Base-by-base conservation (phyloP, 2,888 invertebrate species). In the Oscheius sp. region DNA sequence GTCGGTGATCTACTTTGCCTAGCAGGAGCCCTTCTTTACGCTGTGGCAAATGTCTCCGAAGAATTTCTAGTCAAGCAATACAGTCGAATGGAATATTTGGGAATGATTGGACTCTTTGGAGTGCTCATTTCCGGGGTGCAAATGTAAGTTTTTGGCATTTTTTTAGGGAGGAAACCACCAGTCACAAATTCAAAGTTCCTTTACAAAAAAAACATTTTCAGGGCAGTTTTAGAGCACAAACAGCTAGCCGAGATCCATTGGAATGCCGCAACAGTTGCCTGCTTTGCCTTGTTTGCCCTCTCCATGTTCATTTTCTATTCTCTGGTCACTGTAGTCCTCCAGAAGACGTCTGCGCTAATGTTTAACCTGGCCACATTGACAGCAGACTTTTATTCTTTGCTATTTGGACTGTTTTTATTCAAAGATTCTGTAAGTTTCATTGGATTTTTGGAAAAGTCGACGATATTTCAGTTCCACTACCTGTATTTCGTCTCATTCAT, bases 1-100 rank as follows among this genome's bases (percentile, higher is more conserved):
- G 92, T 94, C 2, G 95, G 95, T 2, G 94, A 95, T 88, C 92
- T 94, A 92, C 90, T 94, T 27, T 93, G 93, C 86, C 91, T 94
- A 12, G 92, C 92, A 7, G 94, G 94, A 2, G 93, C 94, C 3
- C 49, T 78, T 49, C 74, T 85, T 91, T 83, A 83, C 59, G 81
- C 81, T 0, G 49, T 81, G 41, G 75, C 77, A 59, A 94, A 94
- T 82, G 93, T 94, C 0, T 89, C 89, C 0, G 93, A 94, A 91
- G 95, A 95, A 89, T 92, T 93, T 89, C 92, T 93, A 78, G 93
- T 95, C n/a, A 93, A 93, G 88, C 92, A 92, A 13, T 92, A 93
- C 81, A 92, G 93, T 76, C 92, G 93, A 79, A 92, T 93, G 55
- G 94, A 94, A 89, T 95, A 94, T 88, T 91, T 95, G 13, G 94